Evolutionary conservation across 1,140 invertebrate genomes (phyloP).

Genomic region (Hycleus cichorii): DNA sequence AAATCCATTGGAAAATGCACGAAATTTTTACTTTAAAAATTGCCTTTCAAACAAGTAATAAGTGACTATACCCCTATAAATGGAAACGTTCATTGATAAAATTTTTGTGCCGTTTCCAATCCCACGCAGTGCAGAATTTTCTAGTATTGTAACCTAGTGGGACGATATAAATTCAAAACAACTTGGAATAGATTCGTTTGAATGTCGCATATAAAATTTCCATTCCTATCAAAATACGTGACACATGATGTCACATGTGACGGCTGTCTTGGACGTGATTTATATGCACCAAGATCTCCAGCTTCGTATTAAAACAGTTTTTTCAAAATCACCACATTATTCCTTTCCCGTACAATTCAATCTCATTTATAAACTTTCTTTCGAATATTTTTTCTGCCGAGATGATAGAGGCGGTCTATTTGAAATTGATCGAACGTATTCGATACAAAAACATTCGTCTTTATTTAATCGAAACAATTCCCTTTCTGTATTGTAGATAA

Average conservation of each 20-base stretch:
- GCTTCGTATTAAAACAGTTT: background rate
- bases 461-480: no score
- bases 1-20: no score
- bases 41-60: no score
- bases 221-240: background rate
- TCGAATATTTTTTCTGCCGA: background rate
- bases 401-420: slow-evolving; percentile 2
- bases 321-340: slow-evolving; percentile 12
- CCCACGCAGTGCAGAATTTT: no score
- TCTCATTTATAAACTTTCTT: slow-evolving; percentile 16
- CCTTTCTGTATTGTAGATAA: no score
- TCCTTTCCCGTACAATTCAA: slow-evolving; percentile 9
- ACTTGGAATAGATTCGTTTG: background rate
- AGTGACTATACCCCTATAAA: no score
- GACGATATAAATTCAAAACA: background rate
- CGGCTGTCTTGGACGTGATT: slow-evolving; percentile 9
- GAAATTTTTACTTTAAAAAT: no score
- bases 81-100: no score
- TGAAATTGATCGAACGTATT: background rate
- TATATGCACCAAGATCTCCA: slow-evolving; percentile 3
- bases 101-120: no score
- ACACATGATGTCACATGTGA: slow-evolving; percentile 1
- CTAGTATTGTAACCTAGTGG: no score
- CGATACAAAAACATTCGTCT: no score
- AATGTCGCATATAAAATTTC: slow-evolving; percentile 8